Evolutionary conservation across 2,888 invertebrate genomes (phyloP), one percentile per base, ranked within the genome.

Genomic region (Reticulitermes lucifugus): DNA sequence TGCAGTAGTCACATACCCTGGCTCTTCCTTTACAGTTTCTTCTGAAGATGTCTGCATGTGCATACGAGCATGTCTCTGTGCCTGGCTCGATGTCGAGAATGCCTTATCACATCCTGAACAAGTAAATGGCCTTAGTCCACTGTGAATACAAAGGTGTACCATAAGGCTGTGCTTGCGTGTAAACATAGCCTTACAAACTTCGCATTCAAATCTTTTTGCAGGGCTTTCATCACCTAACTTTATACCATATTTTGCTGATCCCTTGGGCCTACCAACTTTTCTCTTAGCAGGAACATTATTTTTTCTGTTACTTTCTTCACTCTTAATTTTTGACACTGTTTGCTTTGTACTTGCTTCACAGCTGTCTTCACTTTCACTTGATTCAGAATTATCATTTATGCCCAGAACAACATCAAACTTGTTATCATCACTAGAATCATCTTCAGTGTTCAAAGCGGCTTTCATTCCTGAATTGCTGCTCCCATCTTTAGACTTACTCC

Each of bases 121-220:
- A 18, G 65, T 21, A 83, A 85, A 85, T 10, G 85, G 85, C 14
- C 83, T 35, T 21, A 81, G 82, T 12, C 85, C 85, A 55, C 75
- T 83, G 43, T 85, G 85, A 25, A 81, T 83, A 41, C 85, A 59
- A 25, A 85, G 60, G 60, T 85, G 85, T 35, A 77, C 73, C 41
- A 65, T 65, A 14, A 85, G 82, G 60, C 83, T 85, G 79, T 85
- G 82, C 51, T 85, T 85, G 25, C 82, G 81, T 46, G 85, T 46
- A 46, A 85, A 85, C 60, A 73, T 83, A 21, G 83, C 85, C 22
- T 81, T 79, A n/a, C 85, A 85, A 4, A 85, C 77, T 70, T 82
- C 85, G 83, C 85, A 85, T 29, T 77, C 77, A 84, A 84, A 84
- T 9, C 65, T 21, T 43, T 65, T 84, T 35, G 10, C n/a, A 18